A percentile compares a stretch with the other conserved stretches of the same genome.
phyloP scores from a whole-genome alignment of 2,113 vertebrate species.

The Corythoichthys intestinalis region DNA sequence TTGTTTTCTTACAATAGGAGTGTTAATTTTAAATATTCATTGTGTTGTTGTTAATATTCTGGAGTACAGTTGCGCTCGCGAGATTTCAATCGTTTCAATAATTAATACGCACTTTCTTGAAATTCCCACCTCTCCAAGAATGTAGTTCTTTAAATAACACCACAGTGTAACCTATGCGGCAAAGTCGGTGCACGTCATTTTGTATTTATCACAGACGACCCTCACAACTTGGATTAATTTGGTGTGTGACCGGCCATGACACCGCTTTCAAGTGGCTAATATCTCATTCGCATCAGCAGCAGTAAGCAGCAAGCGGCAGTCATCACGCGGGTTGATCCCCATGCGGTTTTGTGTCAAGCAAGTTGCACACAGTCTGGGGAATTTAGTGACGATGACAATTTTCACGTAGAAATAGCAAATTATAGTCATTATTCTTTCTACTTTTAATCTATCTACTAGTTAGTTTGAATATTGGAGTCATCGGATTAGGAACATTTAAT shows the following conservation, averaged over 20 bases:
- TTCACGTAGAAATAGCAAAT: neutral
- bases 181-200: conserved; percentile 13
- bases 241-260: conserved; percentile 23
- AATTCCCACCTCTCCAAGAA: neutral
- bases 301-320: neutral
- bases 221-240: conserved; percentile 17
- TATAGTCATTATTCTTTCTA: neutral
- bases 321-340: conserved; percentile 17
- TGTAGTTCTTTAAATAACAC: conserved; percentile 17
- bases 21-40: too few relatives aligned
- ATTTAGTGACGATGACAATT: neutral
- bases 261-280: conserved; percentile 24
- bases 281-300: conserved; percentile 29
- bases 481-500: too few relatives aligned
- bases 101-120: too few relatives aligned
- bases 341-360: conserved; percentile 17
- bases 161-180: conserved; percentile 4
- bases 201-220: conserved; percentile 15
- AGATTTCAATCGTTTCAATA: too few relatives aligned
- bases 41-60: too few relatives aligned
- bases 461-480: too few relatives aligned
- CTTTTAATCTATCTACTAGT: too few relatives aligned
- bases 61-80: too few relatives aligned
- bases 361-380: neutral
- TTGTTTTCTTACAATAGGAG: too few relatives aligned